These are phyloP conservation scores for Accipiter virgatus DNA, from an alignment of 2,113 vertebrate species.

Conservation along the genomic window DNA sequence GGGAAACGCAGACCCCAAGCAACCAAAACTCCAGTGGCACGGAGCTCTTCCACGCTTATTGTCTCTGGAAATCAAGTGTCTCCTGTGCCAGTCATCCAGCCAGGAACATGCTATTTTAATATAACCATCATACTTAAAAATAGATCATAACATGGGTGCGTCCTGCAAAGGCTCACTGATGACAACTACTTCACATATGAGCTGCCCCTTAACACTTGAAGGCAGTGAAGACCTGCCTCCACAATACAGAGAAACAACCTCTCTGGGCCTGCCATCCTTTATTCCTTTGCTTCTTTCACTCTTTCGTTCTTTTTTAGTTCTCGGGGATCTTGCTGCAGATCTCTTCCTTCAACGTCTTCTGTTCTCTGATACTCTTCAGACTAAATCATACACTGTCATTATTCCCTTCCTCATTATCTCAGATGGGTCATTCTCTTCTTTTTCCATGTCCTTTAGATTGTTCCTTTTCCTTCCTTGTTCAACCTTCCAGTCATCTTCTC, in stretches of 20 bases:
- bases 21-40: background rate
- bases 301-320: background rate
- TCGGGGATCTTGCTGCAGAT: background rate
- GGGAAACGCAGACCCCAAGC: background rate
- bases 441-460: background rate
- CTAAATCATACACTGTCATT: background rate
- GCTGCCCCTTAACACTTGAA: background rate
- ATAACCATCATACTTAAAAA: background rate
- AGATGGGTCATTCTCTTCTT: background rate
- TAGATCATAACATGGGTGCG: background rate
- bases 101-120: background rate
- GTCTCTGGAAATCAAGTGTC: background rate
- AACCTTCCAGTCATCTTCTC: background rate
- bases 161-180: background rate
- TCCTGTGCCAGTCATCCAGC: background rate
- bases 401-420: background rate
- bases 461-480: background rate
- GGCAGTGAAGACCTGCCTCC: background rate
- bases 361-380: background rate
- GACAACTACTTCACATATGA: background rate
- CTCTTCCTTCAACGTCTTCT: background rate
- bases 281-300: background rate
- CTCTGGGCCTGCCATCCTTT: background rate
- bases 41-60: background rate
- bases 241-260: background rate